Percentiles rank a stretch among this genome's conserved stretches.
phyloP scores from a whole-genome alignment of 2,797 vertebrate species.

The Epinephelus malabaricus region DNA sequence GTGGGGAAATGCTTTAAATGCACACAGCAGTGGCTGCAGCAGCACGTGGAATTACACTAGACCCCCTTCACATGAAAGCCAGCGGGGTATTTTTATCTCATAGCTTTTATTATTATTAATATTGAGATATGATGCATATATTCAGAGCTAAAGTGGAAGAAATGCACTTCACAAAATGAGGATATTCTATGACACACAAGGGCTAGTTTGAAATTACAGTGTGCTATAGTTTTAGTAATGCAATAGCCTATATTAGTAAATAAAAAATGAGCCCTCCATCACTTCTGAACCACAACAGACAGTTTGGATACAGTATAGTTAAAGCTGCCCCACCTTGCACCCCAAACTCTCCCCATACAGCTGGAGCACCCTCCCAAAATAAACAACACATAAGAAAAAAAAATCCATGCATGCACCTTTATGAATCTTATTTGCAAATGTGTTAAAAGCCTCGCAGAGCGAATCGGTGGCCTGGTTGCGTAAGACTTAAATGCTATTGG shows the following conservation, averaged over 20 bases:
- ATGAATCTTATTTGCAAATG: conserved; percentile 72
- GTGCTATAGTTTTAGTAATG: conserved; percentile 17
- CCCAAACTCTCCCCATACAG: conserved; percentile 19
- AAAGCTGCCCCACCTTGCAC: conserved; percentile 32
- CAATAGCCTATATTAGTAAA: conserved; percentile 12
- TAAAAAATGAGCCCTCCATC: conserved; percentile 1
- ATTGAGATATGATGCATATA: not conserved
- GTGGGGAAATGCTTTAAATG: conserved; percentile 29
- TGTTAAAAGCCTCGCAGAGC: conserved; percentile 72
- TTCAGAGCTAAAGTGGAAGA: not conserved
- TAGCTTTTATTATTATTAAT: not conserved
- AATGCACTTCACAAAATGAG: not conserved
- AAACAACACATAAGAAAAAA: conserved; percentile 9
- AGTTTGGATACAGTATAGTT: not conserved
- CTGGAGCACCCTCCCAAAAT: conserved; percentile 36
- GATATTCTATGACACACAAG: not conserved
- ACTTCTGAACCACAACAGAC: not conserved
- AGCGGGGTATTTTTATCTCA: not conserved
- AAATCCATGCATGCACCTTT: conserved; percentile 35
- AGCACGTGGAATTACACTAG: conserved; percentile 82
- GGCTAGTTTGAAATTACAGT: conserved; percentile 5
- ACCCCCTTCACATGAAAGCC: conserved; percentile 46
- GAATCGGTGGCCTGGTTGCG: conserved; percentile 77
- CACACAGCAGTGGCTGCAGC: conserved; percentile 42
- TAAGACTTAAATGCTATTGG: conserved; percentile 86